Evolutionary conservation across 2,888 invertebrate species (phyloP).

Genomic region (Orthonevra nobilis): DNA sequence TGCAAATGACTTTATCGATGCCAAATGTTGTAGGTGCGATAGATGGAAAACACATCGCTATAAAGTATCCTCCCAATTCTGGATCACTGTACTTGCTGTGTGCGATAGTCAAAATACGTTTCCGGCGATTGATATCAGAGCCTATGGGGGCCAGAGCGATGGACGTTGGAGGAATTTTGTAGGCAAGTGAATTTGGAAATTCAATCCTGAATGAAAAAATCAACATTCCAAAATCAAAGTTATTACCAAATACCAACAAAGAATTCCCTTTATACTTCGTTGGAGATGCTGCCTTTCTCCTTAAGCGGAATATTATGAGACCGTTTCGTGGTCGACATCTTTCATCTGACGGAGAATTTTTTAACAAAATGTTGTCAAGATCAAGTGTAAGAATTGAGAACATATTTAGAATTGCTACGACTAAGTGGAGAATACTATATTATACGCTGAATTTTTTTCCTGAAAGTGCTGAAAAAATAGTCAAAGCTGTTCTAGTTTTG

Average conservation of each 20-base stretch:
- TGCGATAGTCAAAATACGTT: background rate
- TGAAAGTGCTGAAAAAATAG: background rate
- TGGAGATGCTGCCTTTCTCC: background rate
- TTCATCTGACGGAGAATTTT: background rate
- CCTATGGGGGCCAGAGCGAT: background rate
- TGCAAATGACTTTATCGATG: constrained; percentile 50
- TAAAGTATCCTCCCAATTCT: constrained; percentile 68
- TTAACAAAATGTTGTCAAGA: background rate
- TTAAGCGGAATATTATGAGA: background rate
- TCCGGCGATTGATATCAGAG: background rate
- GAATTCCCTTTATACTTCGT: background rate
- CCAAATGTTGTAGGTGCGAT: constrained; percentile 71
- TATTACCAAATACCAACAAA: too few species aligned
- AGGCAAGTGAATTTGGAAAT: background rate
- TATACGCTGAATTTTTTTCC: too few species aligned
- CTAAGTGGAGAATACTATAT: too few species aligned
- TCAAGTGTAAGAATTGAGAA: too few species aligned
- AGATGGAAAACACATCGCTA: constrained; percentile 64
- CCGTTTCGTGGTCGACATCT: background rate
- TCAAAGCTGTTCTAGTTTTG: background rate
- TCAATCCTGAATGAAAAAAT: background rate
- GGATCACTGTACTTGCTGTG: constrained; percentile 60
- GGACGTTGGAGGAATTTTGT: background rate
- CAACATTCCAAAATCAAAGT: background rate
- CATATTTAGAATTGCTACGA: too few species aligned